Evolutionary conservation across 2,113 vertebrate genomes (phyloP), one percentile per base, ranked within the genome.

Genomic region (Cacatua alba): DNA sequence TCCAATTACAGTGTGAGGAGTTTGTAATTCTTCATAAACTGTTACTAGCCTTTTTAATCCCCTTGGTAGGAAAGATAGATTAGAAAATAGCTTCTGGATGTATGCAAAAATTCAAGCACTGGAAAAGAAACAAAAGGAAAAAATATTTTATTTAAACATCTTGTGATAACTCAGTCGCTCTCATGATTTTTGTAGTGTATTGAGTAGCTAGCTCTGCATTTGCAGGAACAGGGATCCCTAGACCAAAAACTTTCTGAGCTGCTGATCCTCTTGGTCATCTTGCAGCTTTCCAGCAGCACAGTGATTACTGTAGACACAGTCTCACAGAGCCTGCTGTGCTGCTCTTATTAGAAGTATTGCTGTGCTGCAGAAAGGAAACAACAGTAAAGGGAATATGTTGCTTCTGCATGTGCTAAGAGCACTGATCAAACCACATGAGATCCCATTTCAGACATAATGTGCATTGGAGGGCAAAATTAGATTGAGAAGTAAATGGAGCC

Each of bases 391-490:
- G 82, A 95, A 97, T 55, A 86, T 97, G 95, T 97, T 98, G 97
- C 97, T 98, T 97, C 97, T 97, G 98, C 97, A 97, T 97, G 98
- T 88, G 74, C 96, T 96, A 88, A 69, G 98, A 98, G 96, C 93
- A 96, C 98, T 82, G 65, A 97, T 98, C 98, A 98, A 98, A 96
- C 98, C 98, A 97, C 98, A 98, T 98, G 98, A 98, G 98, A 98
- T 98, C 98, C 98, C 98, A 98, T 98, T 98, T 98, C 92, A 92
- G 94, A 95, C 97, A 97, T 98, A 98, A 98, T 98, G 98, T 98
- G 98, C 98, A 98, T 98, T 98, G 95, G 98, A 98, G 98, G 98
- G 98, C 98, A 98, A 98, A 98, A 98, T 98, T 98, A 98, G 98
- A 98, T 98, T 98, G 98, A 98, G 98, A 97, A 98, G 98, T 98